Evolutionary conservation across 2,888 invertebrate species (phyloP), one percentile per base, ranked within the genome.

Genomic region (Mesoligia furuncula): DNA sequence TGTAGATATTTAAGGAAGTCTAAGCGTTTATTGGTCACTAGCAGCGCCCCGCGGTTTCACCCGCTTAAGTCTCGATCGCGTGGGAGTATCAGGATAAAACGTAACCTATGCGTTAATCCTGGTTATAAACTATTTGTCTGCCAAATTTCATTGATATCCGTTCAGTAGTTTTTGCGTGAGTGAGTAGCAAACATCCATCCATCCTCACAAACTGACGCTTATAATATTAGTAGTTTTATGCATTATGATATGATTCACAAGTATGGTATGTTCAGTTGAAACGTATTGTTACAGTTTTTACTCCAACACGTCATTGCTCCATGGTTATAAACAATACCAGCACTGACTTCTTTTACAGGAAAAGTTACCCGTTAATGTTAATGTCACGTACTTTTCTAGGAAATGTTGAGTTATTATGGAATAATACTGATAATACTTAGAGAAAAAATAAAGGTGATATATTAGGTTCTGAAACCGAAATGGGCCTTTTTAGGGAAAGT

Each of bases 231-330:
- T 39, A 9, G 36, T 36, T 36, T 36, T 36, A 36, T 36, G 36
- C 36, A 5, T 36, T 36, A 36, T 36, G 17, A n/a, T 45, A 54
- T 67, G 70, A 68, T 48, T 71, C 57, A 71, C 42, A 36, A 8
- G 42, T 36, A 17, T 45, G 57, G 65, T 59, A 54, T 27, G 65
- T 42, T 79, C 48, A 59, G 59, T 81, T 59, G 36, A 69, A 61
- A 77, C 42, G 61, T 54, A 64, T 59, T 61, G 42, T 65, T 81
- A 81, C 36, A 77, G 51, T 61, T 73, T 81, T 81, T 73, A 31
- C 36, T 65, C 24, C 11, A 65, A 72, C 31, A 65, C 72, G 67
- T 72, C 39, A 73, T 61, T 64, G 24, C 27, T 42, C 24, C 59
- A 27, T 73, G 51, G 54, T 59, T 70, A 45, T 73, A 74, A 83